Percentiles rank a stretch among this genome's conserved stretches.
These are phyloP conservation scores for Timandra comae DNA, from an alignment of 2,888 invertebrate genomes.

Conservation along the genomic window DNA sequence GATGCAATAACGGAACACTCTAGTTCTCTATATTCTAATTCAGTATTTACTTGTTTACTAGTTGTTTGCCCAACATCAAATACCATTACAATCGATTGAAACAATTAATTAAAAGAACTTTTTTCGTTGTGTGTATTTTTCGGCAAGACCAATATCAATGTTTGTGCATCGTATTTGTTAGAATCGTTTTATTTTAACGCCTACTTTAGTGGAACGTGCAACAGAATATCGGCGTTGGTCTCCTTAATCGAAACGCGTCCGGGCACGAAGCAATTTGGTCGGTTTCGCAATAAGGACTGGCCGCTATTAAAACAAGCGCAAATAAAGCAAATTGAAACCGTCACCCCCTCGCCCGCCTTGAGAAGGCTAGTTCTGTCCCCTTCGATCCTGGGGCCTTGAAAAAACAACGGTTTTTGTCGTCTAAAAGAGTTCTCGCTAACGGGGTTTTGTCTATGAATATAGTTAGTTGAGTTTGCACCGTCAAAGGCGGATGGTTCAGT, in stretches of 20 bases:
- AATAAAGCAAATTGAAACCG: slow-evolving; percentile 76
- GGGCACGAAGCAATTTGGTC: slow-evolving; percentile 73
- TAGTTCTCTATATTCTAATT: slow-evolving; percentile 18
- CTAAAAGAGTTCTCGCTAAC: slow-evolving; percentile 29
- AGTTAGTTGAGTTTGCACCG: not conserved
- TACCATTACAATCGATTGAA: too few species aligned
- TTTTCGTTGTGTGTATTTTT: too few species aligned
- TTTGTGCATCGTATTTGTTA: slow-evolving; percentile 29
- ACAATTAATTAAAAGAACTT: too few species aligned
- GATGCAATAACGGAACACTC: slow-evolving; percentile 28
- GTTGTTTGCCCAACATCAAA: too few species aligned
- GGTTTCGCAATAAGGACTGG: slow-evolving; percentile 69
- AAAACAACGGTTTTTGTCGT: slow-evolving; percentile 32
- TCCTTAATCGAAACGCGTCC: slow-evolving; percentile 70
- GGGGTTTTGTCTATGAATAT: slow-evolving; percentile 3
- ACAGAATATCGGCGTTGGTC: slow-evolving; percentile 13
- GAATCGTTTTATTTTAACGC: slow-evolving; percentile 52
- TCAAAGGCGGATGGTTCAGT: not conserved
- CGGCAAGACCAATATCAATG: too few species aligned
- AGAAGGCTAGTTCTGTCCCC: slow-evolving; percentile 36
- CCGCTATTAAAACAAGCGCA: slow-evolving; percentile 75
- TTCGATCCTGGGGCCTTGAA: slow-evolving; percentile 30
- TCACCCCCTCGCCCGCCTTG: slow-evolving; percentile 48
- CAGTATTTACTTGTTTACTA: not conserved
- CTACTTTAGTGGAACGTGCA: slow-evolving; percentile 43